These are phyloP conservation scores for Philereme vetulata DNA, from an alignment of 2,888 invertebrate genomes.

Conservation along the genomic window DNA sequence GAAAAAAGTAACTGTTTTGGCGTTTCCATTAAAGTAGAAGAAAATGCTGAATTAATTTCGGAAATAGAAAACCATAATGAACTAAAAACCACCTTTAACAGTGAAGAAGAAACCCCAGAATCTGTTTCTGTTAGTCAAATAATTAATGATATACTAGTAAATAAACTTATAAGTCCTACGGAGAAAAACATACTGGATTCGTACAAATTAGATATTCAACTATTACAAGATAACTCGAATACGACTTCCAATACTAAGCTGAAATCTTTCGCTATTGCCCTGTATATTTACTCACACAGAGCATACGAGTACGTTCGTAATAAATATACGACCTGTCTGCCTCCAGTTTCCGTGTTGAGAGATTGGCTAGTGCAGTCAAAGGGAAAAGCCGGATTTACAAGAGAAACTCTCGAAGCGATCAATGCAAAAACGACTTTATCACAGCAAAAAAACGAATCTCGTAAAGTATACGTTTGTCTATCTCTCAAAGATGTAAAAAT, in stretches of 20 bases:
- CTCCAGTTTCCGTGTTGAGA: neutral
- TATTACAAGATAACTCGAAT: neutral
- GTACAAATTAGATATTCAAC: neutral
- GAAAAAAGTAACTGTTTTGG: neutral
- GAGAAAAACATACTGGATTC: neutral
- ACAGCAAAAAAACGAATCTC: neutral
- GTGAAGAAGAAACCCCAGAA: slow-evolving; percentile 4
- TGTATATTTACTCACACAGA: slow-evolving; percentile 18
- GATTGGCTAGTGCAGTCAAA: slow-evolving; percentile 11
- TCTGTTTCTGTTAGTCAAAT: neutral
- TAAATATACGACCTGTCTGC: slow-evolving; percentile 5
- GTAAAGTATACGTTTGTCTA: slow-evolving; percentile 8
- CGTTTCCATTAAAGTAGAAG: slow-evolving; percentile 1
- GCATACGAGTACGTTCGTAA: slow-evolving; percentile 13
- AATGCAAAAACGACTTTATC: neutral
- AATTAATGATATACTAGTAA: slow-evolving; percentile 2
- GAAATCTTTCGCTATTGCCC: slow-evolving; percentile 6
- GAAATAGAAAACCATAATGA: neutral
- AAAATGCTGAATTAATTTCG: neutral
- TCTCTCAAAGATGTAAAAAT: slow-evolving; percentile 11
- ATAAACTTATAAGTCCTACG: neutral
- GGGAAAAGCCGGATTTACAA: slow-evolving; percentile 15
- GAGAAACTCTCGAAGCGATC: slow-evolving; percentile 16
- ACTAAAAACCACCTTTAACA: neutral
- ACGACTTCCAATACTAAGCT: neutral